phyloP scores from a whole-genome alignment of 2,113 vertebrate genomes.

The Sinocyclocheilus maitianheensis region DNA sequence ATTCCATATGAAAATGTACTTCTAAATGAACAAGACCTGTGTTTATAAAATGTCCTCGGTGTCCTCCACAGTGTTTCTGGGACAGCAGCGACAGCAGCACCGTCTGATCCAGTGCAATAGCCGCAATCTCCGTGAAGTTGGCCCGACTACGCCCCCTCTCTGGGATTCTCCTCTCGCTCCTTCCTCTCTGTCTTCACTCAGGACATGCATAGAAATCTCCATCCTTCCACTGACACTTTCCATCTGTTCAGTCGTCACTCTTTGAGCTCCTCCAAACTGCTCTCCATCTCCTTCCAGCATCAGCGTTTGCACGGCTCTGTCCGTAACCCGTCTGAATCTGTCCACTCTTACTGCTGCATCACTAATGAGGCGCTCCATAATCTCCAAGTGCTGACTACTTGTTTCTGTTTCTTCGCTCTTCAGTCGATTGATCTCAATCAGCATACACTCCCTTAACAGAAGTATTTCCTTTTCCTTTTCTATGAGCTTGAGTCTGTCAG shows the following conservation, averaged over 20 bases:
- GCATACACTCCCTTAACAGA: slow-evolving; percentile 50
- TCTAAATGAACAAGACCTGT: background rate
- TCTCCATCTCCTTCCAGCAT: background rate
- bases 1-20: background rate
- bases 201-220: background rate
- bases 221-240: slow-evolving; percentile 4
- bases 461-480: slow-evolving; percentile 48
- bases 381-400: slow-evolving; percentile 35
- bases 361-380: slow-evolving; percentile 37
- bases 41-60: slow-evolving; percentile 11
- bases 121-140: slow-evolving; percentile 34
- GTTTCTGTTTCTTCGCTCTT: slow-evolving; percentile 33
- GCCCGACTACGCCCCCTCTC: background rate
- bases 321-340: slow-evolving; percentile 34
- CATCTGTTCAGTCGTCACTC: background rate
- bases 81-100: slow-evolving; percentile 43
- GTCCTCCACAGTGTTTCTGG: slow-evolving; percentile 27
- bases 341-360: slow-evolving; percentile 7
- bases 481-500: slow-evolving; percentile 20
- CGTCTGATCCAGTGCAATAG: slow-evolving; percentile 51
- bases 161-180: background rate
- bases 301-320: slow-evolving; percentile 52
- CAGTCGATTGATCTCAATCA: slow-evolving; percentile 49
- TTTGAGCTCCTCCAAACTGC: background rate
- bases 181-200: slow-evolving; percentile 4